phyloP scores from a whole-genome alignment of 2,888 invertebrate genomes.

The Andrena bicolor region DNA sequence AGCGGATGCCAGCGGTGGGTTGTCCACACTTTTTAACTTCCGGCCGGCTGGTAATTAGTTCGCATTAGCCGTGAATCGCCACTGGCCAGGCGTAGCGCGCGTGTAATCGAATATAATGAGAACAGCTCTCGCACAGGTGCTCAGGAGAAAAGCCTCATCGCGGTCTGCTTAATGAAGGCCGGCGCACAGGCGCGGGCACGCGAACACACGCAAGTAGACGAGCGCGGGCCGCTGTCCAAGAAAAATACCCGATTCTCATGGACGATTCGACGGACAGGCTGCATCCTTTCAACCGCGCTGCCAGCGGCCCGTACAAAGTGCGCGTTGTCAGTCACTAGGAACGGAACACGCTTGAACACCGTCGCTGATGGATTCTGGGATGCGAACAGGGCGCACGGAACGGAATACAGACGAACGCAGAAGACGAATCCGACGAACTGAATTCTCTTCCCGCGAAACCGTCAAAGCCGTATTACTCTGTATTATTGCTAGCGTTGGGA shows the following conservation, averaged over 20 bases:
- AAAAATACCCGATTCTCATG: background rate
- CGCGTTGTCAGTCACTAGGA: too few relatives aligned
- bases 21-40: constrained; percentile 81
- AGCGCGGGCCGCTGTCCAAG: background rate
- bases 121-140: constrained; percentile 17
- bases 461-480: too few relatives aligned
- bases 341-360: background rate
- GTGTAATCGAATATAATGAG: constrained; percentile 55
- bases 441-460: too few relatives aligned
- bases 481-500: background rate
- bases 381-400: background rate
- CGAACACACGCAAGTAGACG: background rate
- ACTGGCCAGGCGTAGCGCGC: constrained; percentile 25
- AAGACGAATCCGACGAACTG: too few relatives aligned
- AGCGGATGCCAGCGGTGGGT: constrained; percentile 68
- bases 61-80: constrained; percentile 78
- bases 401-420: too few relatives aligned
- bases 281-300: background rate
- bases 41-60: constrained; percentile 80
- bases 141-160: constrained; percentile 22
- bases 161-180: constrained; percentile 45
- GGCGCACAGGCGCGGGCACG: constrained; percentile 1
- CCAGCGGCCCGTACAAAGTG: background rate
- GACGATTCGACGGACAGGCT: too few relatives aligned
- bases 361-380: background rate